A percentile compares a stretch with the other conserved stretches of the same genome.
Conservation (phyloP, 2,113 vertebrate species). For the Corvus hawaiiensis region DNA sequence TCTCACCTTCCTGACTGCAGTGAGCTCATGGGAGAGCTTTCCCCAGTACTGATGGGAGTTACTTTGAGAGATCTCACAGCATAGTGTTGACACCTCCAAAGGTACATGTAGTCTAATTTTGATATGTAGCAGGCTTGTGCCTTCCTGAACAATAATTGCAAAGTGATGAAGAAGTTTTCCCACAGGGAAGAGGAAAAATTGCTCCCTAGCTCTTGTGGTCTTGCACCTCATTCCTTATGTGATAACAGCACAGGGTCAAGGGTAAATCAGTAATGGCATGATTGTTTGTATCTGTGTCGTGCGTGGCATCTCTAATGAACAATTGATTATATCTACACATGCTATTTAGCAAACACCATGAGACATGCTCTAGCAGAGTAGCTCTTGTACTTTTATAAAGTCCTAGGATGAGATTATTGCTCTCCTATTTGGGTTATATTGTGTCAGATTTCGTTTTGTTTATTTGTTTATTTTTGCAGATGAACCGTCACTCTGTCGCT, state of each 20-base stretch:
- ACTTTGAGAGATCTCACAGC: neutral
- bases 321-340: neutral
- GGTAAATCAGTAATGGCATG: neutral
- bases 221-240: neutral
- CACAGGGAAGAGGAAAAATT: neutral
- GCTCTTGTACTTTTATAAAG: neutral
- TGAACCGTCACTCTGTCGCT: neutral
- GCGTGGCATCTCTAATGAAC: neutral
- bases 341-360: neutral
- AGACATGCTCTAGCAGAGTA: neutral
- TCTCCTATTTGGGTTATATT: neutral
- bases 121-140: neutral
- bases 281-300: neutral
- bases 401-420: neutral
- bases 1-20: neutral
- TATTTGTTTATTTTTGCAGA: neutral
- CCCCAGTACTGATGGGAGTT: neutral
- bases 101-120: neutral
- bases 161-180: neutral
- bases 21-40: rapidly evolving
- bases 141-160: neutral
- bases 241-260: neutral
- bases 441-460: neutral
- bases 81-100: neutral
- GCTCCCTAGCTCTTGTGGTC: neutral